These are phyloP conservation scores for Sylvietta virens DNA, from an alignment of 2,113 vertebrate species.

Conservation along the genomic window DNA sequence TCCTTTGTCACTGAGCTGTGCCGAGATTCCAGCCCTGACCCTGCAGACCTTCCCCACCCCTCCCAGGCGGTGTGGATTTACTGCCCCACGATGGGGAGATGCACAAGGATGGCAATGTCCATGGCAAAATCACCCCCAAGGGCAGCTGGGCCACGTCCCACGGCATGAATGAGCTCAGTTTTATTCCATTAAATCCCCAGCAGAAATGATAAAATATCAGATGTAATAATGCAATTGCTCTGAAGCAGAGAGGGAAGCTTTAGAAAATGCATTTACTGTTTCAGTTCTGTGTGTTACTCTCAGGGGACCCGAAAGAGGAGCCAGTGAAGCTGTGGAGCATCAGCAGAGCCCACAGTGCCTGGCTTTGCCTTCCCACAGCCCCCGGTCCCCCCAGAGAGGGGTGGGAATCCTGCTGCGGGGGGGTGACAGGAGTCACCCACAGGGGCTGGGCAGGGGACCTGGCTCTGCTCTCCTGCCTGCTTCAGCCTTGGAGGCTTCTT, in stretches of 20 bases:
- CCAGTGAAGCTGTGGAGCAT: not conserved
- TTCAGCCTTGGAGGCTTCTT: not conserved
- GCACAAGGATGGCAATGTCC: not conserved
- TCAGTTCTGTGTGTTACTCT: not conserved
- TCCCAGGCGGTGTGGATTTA: accelerated
- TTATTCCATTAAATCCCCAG: not conserved
- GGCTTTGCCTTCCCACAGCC: too few relatives aligned
- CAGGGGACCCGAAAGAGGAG: not conserved
- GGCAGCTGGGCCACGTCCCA: not conserved
- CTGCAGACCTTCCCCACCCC: not conserved
- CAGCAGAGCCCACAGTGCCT: accelerated
- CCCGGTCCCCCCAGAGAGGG: accelerated
- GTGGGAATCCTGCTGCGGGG: accelerated
- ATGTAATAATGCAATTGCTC: not conserved
- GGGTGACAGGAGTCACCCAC: accelerated
- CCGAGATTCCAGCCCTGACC: not conserved
- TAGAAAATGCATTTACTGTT: not conserved
- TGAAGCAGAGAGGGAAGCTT: not conserved
- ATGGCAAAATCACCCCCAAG: not conserved
- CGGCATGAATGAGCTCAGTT: accelerated
- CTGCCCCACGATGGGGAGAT: accelerated
- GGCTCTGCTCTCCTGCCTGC: not conserved
- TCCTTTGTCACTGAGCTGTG: not conserved
- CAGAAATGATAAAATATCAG: not conserved
- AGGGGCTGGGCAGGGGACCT: accelerated